These are phyloP conservation scores for Hipposideros armiger DNA, from an alignment of 2,113 vertebrate species.

Conservation along the genomic window DNA sequence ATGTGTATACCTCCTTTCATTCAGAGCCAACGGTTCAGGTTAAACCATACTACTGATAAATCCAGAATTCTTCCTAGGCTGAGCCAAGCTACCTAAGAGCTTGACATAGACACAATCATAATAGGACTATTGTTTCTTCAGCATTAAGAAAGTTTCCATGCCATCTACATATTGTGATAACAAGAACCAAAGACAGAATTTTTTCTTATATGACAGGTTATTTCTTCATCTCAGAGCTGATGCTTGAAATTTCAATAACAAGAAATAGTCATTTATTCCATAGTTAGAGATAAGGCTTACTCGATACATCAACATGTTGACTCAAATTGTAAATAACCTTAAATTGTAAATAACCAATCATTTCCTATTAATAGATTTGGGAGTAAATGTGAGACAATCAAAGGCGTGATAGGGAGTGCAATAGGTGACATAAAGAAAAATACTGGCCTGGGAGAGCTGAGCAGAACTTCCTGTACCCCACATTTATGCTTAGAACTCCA, in stretches of 20 bases:
- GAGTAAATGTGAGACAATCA: not conserved
- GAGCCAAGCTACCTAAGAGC: not conserved
- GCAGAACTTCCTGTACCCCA: not conserved
- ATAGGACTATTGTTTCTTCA: not conserved
- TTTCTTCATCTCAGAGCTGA: constrained; percentile 17
- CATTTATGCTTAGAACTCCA: not conserved
- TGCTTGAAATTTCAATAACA: constrained; percentile 21
- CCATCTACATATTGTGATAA: not conserved
- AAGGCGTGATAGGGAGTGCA: not conserved
- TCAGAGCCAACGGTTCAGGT: constrained; percentile 1
- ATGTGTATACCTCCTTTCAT: not conserved
- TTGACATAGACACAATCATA: not conserved
- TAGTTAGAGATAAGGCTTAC: not conserved
- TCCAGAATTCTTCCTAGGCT: not conserved
- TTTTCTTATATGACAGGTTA: not conserved
- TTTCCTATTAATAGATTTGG: not conserved
- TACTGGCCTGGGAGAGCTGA: not conserved
- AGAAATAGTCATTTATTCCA: not conserved
- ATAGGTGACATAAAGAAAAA: not conserved
- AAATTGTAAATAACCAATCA: constrained; percentile 15
- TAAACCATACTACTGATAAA: not conserved
- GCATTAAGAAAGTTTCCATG: not conserved
- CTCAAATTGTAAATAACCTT: not conserved
- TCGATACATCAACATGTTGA: not conserved
- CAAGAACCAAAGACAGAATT: not conserved